Percentiles rank a stretch among this genome's conserved stretches.
Evolutionary conservation across 1,140 invertebrate species (phyloP).

Genomic region (Drusus annulatus): DNA sequence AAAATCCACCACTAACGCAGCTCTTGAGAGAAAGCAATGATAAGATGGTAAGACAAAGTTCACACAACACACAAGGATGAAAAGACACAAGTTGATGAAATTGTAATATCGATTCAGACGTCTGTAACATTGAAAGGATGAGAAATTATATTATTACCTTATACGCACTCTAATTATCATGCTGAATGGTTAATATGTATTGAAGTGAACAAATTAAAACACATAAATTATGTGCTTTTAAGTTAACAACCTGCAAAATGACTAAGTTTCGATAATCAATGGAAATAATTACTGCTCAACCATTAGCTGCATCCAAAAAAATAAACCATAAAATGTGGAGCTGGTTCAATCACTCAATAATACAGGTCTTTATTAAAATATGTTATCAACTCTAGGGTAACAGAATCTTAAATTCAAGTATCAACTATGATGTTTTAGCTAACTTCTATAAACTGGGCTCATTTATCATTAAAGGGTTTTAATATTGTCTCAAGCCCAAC

Average conservation of each 20-base stretch:
- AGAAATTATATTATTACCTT: background rate
- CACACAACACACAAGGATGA: no score
- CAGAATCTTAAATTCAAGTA: background rate
- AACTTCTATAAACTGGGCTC: constrained; percentile 1
- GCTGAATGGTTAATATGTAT: constrained; percentile 1
- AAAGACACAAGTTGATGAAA: no score
- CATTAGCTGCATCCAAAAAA: constrained; percentile 28
- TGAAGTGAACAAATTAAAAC: background rate
- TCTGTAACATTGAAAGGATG: no score
- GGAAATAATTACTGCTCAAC: constrained; percentile 19
- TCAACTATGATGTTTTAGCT: background rate
- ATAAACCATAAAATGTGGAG: constrained; percentile 5
- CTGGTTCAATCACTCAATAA: constrained; percentile 8
- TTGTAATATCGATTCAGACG: no score
- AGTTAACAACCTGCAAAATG: background rate
- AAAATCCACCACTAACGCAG: no score
- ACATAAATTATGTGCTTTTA: background rate
- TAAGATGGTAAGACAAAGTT: no score
- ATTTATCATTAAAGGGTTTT: background rate
- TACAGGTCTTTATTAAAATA: background rate
- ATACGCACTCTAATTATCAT: constrained; percentile 2
- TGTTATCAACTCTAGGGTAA: constrained; percentile 8
- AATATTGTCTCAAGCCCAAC: background rate
- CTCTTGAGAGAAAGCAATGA: no score
- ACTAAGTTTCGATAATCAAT: background rate